These are phyloP conservation scores for Octopus bimaculoides DNA, from an alignment of 1,140 invertebrate genomes.

Conservation along the genomic window DNA sequence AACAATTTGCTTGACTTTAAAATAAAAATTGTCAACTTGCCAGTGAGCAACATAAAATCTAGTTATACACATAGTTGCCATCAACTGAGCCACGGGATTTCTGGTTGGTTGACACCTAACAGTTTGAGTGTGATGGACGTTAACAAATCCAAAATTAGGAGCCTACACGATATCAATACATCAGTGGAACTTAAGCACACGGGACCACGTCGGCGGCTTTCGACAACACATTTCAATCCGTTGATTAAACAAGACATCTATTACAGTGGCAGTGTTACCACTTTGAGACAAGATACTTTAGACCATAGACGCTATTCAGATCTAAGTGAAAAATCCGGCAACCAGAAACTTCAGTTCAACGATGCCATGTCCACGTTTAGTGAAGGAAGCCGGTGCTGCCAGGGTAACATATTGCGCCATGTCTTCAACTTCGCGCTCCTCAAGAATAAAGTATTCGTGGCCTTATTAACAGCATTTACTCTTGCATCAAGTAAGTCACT, in stretches of 20 bases:
- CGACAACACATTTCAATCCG: conserved; percentile 58
- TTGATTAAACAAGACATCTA: conserved; percentile 94
- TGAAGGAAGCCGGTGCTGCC: conserved; percentile 10
- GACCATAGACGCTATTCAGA: conserved; percentile 9
- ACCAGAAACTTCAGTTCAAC: not conserved
- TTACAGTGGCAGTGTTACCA: conserved; percentile 82
- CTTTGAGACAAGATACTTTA: conserved; percentile 14
- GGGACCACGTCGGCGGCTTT: conserved; percentile 2
- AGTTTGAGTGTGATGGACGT: not conserved
- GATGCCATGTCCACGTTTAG: conserved; percentile 9
- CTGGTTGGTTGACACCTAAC: not conserved
- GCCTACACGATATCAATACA: not conserved
- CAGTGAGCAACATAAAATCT: not conserved
- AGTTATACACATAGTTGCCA: not conserved
- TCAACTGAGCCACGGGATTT: not conserved
- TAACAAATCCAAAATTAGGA: not conserved
- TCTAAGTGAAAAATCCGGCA: not conserved
- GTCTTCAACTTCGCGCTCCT: conserved; percentile 22
- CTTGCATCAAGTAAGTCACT: conserved; percentile 28
- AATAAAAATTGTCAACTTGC: not conserved
- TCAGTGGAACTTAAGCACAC: not conserved
- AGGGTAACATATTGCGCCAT: not conserved
- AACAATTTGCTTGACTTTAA: not conserved
- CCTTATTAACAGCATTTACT: conserved; percentile 25
- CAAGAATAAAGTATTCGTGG: conserved; percentile 23